phyloP scores from a whole-genome alignment of 1,140 invertebrate genomes.

The Ceratosolen fusciceps region DNA sequence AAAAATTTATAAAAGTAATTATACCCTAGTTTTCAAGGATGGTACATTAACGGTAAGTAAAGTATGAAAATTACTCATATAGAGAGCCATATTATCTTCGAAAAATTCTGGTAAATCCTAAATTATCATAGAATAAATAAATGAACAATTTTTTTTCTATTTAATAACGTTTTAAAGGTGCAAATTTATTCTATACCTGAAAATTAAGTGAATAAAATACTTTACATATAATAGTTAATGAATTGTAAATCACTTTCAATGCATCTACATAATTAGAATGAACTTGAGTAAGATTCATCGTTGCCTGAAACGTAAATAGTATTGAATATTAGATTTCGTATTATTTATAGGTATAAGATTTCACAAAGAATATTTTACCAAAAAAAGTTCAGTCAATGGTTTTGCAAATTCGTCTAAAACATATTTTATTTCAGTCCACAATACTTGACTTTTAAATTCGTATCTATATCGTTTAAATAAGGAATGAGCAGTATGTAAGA shows the following conservation, averaged over 20 bases:
- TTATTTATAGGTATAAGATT: constrained; percentile 22
- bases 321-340: constrained; percentile 50
- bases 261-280: constrained; percentile 86
- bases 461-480: constrained; percentile 96
- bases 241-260: constrained; percentile 90
- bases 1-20: constrained; percentile 38
- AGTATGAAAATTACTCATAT: constrained; percentile 93
- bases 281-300: constrained; percentile 84
- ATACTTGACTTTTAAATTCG: constrained; percentile 93
- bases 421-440: constrained; percentile 98
- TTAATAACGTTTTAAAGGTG: neutral
- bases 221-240: constrained; percentile 91
- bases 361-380: constrained; percentile 73
- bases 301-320: constrained; percentile 75
- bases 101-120: constrained; percentile 97
- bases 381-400: constrained; percentile 92
- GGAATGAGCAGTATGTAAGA: constrained; percentile 94
- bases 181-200: constrained; percentile 74
- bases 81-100: constrained; percentile 95
- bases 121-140: constrained; percentile 37
- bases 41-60: constrained; percentile 86
- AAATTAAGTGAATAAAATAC: constrained; percentile 97
- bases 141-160: neutral
- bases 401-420: constrained; percentile 94
- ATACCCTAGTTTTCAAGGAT: constrained; percentile 77